Conservation (phyloP, 2,888 invertebrate species). For the Diplolepis rosae region DNA sequence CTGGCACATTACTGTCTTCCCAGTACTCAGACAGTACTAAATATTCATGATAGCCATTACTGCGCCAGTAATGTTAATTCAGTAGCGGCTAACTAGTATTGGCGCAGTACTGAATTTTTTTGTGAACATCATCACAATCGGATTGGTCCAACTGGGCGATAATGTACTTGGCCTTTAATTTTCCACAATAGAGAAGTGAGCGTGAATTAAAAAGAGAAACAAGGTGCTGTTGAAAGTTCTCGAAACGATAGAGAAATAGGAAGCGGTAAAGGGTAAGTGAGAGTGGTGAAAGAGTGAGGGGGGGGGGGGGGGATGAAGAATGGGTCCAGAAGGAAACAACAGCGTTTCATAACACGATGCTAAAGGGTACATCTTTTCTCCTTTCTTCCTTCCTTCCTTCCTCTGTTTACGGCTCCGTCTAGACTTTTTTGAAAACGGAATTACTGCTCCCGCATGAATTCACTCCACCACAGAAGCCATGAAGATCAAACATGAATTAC, state of each 20-base stretch:
- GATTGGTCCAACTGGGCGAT: too few species aligned
- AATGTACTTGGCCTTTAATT: slow-evolving; percentile 62
- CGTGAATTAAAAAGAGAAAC: slow-evolving; percentile 10
- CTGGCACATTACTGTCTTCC: too few species aligned
- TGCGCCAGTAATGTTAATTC: too few species aligned
- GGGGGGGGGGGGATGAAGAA: slow-evolving; percentile 39
- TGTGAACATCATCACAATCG: too few species aligned
- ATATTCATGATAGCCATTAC: too few species aligned
- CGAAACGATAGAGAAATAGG: slow-evolving; percentile 31
- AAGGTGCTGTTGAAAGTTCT: slow-evolving; percentile 26
- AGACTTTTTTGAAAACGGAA: slow-evolving; percentile 20
- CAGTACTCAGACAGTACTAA: too few species aligned
- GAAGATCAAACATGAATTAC: slow-evolving; percentile 21
- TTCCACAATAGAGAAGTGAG: slow-evolving; percentile 46
- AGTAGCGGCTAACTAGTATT: too few species aligned
- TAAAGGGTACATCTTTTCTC: slow-evolving; percentile 6
- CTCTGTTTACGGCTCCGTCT: background rate
- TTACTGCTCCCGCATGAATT: slow-evolving; percentile 1
- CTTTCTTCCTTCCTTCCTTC: background rate
- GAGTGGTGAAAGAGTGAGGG: slow-evolving; percentile 35
- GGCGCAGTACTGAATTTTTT: too few species aligned
- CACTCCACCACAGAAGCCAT: background rate
- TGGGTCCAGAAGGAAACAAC: slow-evolving; percentile 40
- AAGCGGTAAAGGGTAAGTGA: slow-evolving; percentile 32
- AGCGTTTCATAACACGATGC: slow-evolving; percentile 32